These are phyloP conservation scores for Drosophila subquinaria DNA, from an alignment of 2,888 invertebrate genomes.

Conservation along the genomic window DNA sequence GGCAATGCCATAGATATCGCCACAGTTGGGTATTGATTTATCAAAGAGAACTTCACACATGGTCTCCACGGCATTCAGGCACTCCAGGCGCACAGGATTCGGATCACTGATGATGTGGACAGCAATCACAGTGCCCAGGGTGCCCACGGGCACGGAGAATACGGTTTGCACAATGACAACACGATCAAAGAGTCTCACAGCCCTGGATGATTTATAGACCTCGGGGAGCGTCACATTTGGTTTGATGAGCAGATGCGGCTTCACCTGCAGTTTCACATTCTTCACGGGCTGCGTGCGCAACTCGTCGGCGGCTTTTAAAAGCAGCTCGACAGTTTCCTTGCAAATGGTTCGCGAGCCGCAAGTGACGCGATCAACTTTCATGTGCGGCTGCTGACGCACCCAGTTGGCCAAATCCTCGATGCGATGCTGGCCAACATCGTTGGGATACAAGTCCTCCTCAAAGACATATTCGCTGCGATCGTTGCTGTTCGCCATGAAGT, in stretches of 20 bases:
- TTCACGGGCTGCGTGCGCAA: slow-evolving; percentile 86
- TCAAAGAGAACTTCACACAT: slow-evolving; percentile 94
- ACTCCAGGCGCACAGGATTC: slow-evolving; percentile 86
- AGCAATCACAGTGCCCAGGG: slow-evolving; percentile 94
- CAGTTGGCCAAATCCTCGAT: slow-evolving; percentile 88
- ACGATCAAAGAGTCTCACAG: slow-evolving; percentile 90
- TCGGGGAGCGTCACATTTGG: slow-evolving; percentile 87
- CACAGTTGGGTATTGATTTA: slow-evolving; percentile 89
- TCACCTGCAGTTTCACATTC: slow-evolving; percentile 90
- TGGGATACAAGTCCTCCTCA: slow-evolving; percentile 89
- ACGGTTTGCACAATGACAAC: slow-evolving; percentile 92
- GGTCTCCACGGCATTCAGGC: slow-evolving; percentile 87
- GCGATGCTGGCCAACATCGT: slow-evolving; percentile 83
- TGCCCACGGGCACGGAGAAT: slow-evolving; percentile 92
- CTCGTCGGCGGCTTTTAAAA: slow-evolving; percentile 84
- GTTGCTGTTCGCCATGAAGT: slow-evolving; percentile 86
- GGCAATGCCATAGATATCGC: slow-evolving; percentile 82
- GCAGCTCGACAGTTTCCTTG: slow-evolving; percentile 87
- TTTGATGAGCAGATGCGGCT: slow-evolving; percentile 90
- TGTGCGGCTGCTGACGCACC: slow-evolving; percentile 90
- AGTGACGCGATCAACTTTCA: slow-evolving; percentile 87
- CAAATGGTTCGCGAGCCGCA: slow-evolving; percentile 91
- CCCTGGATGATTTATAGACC: slow-evolving; percentile 66
- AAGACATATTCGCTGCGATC: slow-evolving; percentile 88
- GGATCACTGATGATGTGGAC: slow-evolving; percentile 86